Percentiles rank a stretch among this genome's conserved stretches.
Conservation (phyloP, 2,797 vertebrate genomes). For the Melanotaenia trifasciata region DNA sequence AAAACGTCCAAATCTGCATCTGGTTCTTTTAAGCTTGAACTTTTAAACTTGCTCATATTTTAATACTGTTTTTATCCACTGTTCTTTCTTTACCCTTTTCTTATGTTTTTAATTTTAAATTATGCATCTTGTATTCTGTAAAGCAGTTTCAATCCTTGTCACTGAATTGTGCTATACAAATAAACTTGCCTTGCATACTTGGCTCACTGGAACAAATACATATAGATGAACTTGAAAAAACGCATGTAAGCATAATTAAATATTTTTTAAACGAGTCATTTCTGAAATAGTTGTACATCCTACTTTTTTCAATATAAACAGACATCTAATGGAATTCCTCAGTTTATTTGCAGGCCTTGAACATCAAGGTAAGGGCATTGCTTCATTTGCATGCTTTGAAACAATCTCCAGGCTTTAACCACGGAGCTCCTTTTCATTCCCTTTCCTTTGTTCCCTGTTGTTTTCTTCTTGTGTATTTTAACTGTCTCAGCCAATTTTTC, state of each 20-base stretch:
- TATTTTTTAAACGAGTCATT: background rate
- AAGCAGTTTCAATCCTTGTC: no score
- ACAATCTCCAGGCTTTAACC: conserved; percentile 20
- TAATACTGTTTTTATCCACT: no score
- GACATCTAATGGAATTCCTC: conserved; percentile 30
- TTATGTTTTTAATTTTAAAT: no score
- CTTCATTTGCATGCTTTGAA: conserved; percentile 39
- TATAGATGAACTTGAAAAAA: background rate
- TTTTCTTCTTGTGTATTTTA: conserved; percentile 13
- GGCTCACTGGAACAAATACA: no score
- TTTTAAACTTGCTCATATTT: no score
- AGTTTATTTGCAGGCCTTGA: conserved; percentile 21
- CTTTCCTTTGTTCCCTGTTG: conserved; percentile 18
- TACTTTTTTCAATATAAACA: conserved; percentile 32
- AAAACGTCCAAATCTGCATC: no score
- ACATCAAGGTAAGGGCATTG: conserved; percentile 29
- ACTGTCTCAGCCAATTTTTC: conserved; percentile 23
- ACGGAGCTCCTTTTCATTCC: conserved; percentile 1
- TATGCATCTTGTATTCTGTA: no score
- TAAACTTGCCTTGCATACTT: no score
- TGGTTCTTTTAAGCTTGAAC: no score
- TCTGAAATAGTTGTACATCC: background rate
- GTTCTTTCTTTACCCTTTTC: no score
- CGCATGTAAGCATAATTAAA: background rate
- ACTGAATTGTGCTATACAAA: no score